These are phyloP conservation scores for Eurystomus glaucurus DNA, from an alignment of 2,797 vertebrate genomes.

Conservation along the genomic window DNA sequence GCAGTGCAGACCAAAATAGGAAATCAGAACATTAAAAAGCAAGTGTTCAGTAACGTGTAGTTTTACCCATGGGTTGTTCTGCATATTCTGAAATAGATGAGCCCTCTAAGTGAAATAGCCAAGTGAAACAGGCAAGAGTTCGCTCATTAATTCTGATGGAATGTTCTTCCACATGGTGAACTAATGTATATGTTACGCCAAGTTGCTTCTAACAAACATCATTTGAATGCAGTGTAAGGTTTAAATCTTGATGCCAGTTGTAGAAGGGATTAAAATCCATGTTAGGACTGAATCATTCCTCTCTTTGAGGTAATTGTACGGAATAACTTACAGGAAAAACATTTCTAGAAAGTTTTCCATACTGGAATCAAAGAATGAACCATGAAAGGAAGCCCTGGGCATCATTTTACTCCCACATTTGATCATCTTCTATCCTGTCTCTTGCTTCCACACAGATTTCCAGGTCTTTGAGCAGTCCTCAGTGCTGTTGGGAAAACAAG, in stretches of 20 bases:
- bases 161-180: neutral
- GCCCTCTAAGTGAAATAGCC: neutral
- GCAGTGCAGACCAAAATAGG: neutral
- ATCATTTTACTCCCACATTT: neutral
- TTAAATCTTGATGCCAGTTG: neutral
- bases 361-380: neutral
- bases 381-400: neutral
- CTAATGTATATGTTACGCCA: accelerated
- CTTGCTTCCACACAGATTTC: neutral
- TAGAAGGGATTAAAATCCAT: neutral
- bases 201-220: neutral
- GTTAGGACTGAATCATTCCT: neutral
- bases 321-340: neutral
- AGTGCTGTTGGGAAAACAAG: neutral
- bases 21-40: neutral
- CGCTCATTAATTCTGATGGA: neutral
- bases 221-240: neutral
- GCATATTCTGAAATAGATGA: constrained; percentile 1
- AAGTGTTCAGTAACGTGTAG: neutral
- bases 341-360: neutral
- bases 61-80: constrained; percentile 5
- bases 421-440: neutral
- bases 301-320: neutral
- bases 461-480: neutral
- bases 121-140: neutral